Percentiles rank a stretch among this genome's conserved stretches.
phyloP scores from a whole-genome alignment of 2,797 vertebrate species.

The Melanotaenia pygmaea region DNA sequence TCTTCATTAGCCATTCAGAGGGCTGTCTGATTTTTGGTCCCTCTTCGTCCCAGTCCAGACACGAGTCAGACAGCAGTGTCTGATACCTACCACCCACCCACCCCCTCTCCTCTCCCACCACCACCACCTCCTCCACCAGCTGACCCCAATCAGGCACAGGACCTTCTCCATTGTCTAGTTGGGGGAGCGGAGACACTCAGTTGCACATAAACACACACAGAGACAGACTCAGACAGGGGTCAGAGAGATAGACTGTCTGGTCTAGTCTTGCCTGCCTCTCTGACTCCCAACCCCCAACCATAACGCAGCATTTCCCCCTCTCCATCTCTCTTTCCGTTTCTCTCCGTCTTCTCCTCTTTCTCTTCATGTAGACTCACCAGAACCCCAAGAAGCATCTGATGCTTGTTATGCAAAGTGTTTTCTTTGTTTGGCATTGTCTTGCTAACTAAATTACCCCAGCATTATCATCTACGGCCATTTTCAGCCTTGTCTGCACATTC shows the following conservation, averaged over 20 bases:
- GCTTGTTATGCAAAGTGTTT: constrained; percentile 53
- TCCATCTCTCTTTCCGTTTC: not conserved
- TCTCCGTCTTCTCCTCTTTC: not conserved
- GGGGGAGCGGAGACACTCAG: constrained; percentile 50
- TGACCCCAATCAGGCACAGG: constrained; percentile 80
- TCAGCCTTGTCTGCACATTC: constrained; percentile 13
- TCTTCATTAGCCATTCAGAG: constrained; percentile 63
- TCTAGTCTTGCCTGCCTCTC: constrained; percentile 57
- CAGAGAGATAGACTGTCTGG: constrained; percentile 72
- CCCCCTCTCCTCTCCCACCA: constrained; percentile 12
- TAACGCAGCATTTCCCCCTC: constrained; percentile 37
- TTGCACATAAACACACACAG: constrained; percentile 38
- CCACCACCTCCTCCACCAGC: constrained; percentile 65
- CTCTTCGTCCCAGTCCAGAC: constrained; percentile 56
- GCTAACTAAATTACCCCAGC: constrained; percentile 40
- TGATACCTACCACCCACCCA: constrained; percentile 62
- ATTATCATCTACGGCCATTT: constrained; percentile 12
- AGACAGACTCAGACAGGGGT: constrained; percentile 60
- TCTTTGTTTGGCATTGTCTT: constrained; percentile 32
- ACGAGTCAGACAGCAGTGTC: constrained; percentile 74
- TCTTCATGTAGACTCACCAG: constrained; percentile 17
- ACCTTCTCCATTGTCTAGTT: constrained; percentile 75
- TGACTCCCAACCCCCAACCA: constrained; percentile 69
- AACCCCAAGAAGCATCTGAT: constrained; percentile 49
- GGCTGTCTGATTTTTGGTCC: constrained; percentile 58